These are phyloP conservation scores for Lepidurus couesii DNA, from an alignment of 1,140 invertebrate genomes.

Conservation along the genomic window DNA sequence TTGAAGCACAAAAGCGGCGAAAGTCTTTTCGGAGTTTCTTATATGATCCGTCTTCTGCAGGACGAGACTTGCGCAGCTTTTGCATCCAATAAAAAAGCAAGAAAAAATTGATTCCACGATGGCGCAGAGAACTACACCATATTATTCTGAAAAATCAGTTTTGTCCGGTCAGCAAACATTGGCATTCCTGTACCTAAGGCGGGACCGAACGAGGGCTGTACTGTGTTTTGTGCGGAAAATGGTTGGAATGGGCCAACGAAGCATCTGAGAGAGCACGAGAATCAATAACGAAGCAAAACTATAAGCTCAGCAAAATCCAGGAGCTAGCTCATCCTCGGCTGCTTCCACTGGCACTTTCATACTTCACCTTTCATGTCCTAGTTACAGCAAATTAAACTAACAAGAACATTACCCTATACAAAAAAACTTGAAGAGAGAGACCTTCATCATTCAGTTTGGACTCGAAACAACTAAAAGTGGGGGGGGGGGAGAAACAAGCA, in stretches of 20 bases:
- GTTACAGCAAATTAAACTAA: neutral
- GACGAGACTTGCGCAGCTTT: neutral
- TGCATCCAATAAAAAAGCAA: no score
- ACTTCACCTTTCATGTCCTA: neutral
- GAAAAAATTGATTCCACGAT: no score
- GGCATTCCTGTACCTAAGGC: neutral
- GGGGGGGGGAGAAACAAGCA: no score
- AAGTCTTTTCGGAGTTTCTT: neutral
- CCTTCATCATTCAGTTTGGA: no score
- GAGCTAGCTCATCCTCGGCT: neutral
- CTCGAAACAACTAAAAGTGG: no score
- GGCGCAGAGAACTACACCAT: neutral
- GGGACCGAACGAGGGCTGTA: neutral
- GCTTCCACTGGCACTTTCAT: neutral
- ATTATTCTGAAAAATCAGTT: neutral
- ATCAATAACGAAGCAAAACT: constrained; percentile 22
- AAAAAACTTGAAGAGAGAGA: neutral
- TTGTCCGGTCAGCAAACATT: neutral
- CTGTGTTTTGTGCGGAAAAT: neutral
- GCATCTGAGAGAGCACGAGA: neutral
- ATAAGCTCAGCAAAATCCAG: constrained; percentile 3
- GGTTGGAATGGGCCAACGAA: constrained; percentile 12
- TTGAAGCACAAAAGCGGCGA: neutral
- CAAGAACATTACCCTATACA: neutral
- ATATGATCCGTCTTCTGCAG: neutral